Evolutionary conservation across 2,888 invertebrate genomes (phyloP).

Genomic region (Acleris holmiana): DNA sequence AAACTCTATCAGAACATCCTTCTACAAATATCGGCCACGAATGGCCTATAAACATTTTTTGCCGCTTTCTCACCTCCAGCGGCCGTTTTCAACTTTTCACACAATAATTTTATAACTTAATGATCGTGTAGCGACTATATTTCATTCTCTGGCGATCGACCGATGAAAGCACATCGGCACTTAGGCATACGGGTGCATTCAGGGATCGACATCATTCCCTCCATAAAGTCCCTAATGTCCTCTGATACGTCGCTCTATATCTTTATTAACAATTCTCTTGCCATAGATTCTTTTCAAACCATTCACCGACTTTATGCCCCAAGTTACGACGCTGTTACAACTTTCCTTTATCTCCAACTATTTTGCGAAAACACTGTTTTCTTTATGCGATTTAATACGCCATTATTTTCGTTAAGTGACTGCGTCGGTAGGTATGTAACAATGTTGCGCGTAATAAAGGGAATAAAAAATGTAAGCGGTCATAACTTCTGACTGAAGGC

Average conservation of each 20-base stretch:
- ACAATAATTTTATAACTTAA: conserved; percentile 33
- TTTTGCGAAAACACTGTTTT: conserved; percentile 83
- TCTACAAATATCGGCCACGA: background rate
- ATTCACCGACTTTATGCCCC: conserved; percentile 79
- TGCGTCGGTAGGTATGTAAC: conserved; percentile 59
- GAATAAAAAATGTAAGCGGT: conserved; percentile 70
- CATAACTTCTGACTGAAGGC: conserved; percentile 65
- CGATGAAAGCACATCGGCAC: conserved; percentile 32
- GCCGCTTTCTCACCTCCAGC: no score
- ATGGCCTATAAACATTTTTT: conserved; percentile 7
- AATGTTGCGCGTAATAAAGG: conserved; percentile 76
- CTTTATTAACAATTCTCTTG: conserved; percentile 82
- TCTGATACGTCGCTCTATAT: conserved; percentile 79
- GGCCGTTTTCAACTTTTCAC: conserved; percentile 18
- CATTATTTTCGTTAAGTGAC: conserved; percentile 79
- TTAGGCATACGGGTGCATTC: conserved; percentile 68
- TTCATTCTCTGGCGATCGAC: conserved; percentile 30
- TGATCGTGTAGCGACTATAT: conserved; percentile 31
- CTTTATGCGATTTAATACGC: conserved; percentile 81
- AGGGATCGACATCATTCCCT: conserved; percentile 61
- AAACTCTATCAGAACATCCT: no score
- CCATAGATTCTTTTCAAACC: conserved; percentile 74
- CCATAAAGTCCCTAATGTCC: conserved; percentile 80
- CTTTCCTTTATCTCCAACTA: conserved; percentile 79
- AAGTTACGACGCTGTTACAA: conserved; percentile 78